A percentile compares a stretch with the other conserved stretches of the same genome.
Evolutionary conservation across 2,113 vertebrate genomes (phyloP).

Genomic region (Peromyscus maniculatus): DNA sequence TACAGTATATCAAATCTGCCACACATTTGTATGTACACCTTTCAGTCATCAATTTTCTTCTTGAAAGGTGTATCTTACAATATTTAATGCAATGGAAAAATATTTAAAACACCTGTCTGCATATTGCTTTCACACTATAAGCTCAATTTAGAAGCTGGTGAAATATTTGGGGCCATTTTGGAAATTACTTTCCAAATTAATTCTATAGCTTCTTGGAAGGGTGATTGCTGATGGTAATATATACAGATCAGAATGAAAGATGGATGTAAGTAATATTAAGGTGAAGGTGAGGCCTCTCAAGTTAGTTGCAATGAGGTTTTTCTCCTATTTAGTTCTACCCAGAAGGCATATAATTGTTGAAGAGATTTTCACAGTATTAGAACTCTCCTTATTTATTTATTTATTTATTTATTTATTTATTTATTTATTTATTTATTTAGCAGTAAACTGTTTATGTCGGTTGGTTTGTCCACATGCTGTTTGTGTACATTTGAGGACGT

Average conservation of each 20-base stretch:
- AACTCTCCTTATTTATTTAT: neutral
- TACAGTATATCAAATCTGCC: conserved; percentile 84
- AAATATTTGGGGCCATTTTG: conserved; percentile 83
- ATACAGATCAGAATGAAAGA: conserved; percentile 85
- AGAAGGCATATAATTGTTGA: conserved; percentile 68
- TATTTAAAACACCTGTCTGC: conserved; percentile 82
- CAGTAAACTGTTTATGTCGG: neutral
- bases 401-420: neutral
- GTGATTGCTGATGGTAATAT: conserved; percentile 81
- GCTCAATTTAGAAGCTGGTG: conserved; percentile 76
- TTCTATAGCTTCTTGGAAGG: conserved; percentile 85
- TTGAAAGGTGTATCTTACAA: conserved; percentile 82
- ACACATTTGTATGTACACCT: conserved; percentile 76
- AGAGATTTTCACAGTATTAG: neutral
- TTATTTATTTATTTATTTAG: neutral
- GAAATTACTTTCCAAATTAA: conserved; percentile 86
- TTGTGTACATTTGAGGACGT: neutral
- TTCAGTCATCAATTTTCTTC: conserved; percentile 77
- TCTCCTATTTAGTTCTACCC: conserved; percentile 58
- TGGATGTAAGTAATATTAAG: conserved; percentile 79
- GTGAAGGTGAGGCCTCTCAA: conserved; percentile 86
- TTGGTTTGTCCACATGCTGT: neutral
- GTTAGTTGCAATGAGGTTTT: conserved; percentile 62
- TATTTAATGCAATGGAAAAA: conserved; percentile 79
- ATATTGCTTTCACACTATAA: conserved; percentile 76